Evolutionary conservation across 2,113 vertebrate genomes (phyloP).

Genomic region (Bubo blakistoni): DNA sequence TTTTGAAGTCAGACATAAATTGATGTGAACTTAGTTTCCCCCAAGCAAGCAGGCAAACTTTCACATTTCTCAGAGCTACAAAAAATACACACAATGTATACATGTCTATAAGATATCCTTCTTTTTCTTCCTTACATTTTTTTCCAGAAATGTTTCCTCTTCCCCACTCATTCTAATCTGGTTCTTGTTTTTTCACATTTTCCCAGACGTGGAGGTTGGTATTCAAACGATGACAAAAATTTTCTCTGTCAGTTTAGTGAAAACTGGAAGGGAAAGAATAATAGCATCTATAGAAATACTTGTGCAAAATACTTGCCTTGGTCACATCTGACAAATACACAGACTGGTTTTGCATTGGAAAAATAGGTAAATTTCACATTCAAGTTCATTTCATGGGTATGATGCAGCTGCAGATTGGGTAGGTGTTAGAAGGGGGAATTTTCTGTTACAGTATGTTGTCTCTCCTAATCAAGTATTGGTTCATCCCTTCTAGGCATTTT

Average conservation of each 20-base stretch:
- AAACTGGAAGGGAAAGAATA: background rate
- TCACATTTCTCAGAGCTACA: background rate
- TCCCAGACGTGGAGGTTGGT: background rate
- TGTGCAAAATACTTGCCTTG: background rate
- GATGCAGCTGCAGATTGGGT: background rate
- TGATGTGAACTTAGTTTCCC: background rate
- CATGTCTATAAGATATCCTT: background rate
- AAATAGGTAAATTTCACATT: background rate
- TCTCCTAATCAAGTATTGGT: background rate
- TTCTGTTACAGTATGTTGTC: background rate
- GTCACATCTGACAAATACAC: background rate
- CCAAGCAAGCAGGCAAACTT: background rate
- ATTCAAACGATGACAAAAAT: background rate
- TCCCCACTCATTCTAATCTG: background rate
- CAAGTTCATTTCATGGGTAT: background rate
- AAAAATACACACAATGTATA: fast-evolving
- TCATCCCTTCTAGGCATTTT: background rate
- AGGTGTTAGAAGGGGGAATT: background rate
- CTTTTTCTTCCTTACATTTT: background rate
- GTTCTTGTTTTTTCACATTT: background rate
- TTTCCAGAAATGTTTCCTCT: background rate
- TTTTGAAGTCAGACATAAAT: background rate
- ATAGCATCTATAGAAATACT: background rate
- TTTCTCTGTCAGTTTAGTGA: background rate
- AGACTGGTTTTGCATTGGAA: background rate